Evolutionary conservation across 2,113 vertebrate species (phyloP).

Genomic region (Cynoglossus semilaevis): DNA sequence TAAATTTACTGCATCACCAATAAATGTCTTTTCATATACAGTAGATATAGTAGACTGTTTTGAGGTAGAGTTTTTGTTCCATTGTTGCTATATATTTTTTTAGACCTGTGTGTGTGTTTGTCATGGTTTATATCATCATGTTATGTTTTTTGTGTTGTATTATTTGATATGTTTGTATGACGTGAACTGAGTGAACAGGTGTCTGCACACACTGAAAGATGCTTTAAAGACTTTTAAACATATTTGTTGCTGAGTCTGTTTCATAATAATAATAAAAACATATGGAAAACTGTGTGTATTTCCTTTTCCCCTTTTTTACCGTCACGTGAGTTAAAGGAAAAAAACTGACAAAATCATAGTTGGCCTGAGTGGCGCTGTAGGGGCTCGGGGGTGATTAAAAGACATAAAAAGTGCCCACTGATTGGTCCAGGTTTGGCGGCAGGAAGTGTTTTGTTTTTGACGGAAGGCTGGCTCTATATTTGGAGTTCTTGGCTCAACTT

Average conservation of each 20-base stretch:
- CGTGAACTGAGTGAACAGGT: slow-evolving; percentile 56
- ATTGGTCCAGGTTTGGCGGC: too few relatives aligned
- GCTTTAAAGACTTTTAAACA: slow-evolving; percentile 11
- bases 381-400: too few relatives aligned
- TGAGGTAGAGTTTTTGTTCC: neutral
- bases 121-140: slow-evolving; percentile 11
- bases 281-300: neutral
- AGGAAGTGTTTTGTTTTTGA: too few relatives aligned
- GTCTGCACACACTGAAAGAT: slow-evolving; percentile 69
- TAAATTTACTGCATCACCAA: slow-evolving; percentile 14
- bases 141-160: slow-evolving; percentile 24
- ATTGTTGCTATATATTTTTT: slow-evolving; percentile 19
- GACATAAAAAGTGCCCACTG: too few relatives aligned
- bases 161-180: slow-evolving; percentile 16
- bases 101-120: slow-evolving; percentile 18
- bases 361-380: too few relatives aligned
- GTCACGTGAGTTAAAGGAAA: too few relatives aligned
- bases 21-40: neutral
- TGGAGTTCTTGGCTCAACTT: too few relatives aligned
- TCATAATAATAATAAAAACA: slow-evolving; percentile 40
- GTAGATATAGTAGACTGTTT: slow-evolving; percentile 12
- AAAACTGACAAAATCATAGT: too few relatives aligned
- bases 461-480: too few relatives aligned
- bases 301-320: neutral
- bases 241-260: slow-evolving; percentile 9